Conservation (phyloP, 2,113 vertebrate species). For the Muntiacus reevesi region DNA sequence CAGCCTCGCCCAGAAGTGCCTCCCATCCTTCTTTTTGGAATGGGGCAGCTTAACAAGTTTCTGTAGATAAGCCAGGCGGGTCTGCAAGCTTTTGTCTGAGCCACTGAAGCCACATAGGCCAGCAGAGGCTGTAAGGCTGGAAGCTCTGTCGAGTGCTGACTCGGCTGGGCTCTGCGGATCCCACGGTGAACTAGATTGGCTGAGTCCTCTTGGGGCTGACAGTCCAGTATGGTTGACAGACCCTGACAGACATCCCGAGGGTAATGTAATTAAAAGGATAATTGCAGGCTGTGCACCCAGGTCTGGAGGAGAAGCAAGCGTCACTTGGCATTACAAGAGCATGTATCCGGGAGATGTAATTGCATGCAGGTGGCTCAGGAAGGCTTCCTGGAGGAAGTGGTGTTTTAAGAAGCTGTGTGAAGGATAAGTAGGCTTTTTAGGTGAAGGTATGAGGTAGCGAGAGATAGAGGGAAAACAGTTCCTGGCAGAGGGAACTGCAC, state of each 20-base stretch:
- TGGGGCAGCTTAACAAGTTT: fast-evolving
- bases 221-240: not conserved
- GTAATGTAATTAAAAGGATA: not conserved
- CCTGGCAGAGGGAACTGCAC: not conserved
- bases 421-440: not conserved
- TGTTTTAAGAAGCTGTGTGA: not conserved
- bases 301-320: not conserved
- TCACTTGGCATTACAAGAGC: not conserved
- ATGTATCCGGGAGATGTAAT: not conserved
- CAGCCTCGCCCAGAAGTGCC: not conserved
- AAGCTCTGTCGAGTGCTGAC: not conserved
- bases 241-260: not conserved
- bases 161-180: not conserved
- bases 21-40: not conserved
- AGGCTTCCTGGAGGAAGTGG: not conserved
- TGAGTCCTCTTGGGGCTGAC: not conserved
- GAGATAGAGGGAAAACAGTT: not conserved
- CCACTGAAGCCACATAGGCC: not conserved
- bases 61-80: not conserved
- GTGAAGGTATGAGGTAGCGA: not conserved
- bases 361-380: not conserved
- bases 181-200: not conserved
- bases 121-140: not conserved
- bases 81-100: not conserved
- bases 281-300: not conserved